Evolutionary conservation across 2,888 invertebrate genomes (phyloP).

Genomic region (Phyllotreta cruciferae): DNA sequence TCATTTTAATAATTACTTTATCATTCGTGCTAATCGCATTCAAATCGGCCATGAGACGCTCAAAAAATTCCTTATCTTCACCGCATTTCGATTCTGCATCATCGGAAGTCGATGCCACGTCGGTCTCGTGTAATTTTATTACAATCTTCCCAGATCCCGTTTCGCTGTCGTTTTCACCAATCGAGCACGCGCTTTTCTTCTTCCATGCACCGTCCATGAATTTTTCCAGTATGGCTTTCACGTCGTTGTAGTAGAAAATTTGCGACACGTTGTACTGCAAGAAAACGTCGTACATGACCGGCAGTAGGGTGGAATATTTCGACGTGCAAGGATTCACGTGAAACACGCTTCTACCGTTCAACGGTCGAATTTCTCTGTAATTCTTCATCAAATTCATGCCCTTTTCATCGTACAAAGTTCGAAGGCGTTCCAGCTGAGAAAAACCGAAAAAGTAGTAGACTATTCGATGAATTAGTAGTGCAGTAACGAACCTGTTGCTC

Average conservation of each 20-base stretch:
- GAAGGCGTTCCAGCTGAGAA: slow-evolving; percentile 64
- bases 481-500: slow-evolving; percentile 63
- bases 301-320: slow-evolving; percentile 63
- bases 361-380: slow-evolving; percentile 63
- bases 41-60: no score
- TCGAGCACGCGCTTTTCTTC: no score
- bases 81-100: neutral
- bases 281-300: slow-evolving; percentile 26
- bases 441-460: neutral
- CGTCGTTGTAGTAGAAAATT: slow-evolving; percentile 3
- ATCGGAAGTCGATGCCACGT: neutral
- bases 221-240: neutral
- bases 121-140: no score
- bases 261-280: slow-evolving; percentile 2
- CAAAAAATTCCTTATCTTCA: no score
- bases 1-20: no score
- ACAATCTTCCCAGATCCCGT: no score
- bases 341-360: slow-evolving; percentile 60
- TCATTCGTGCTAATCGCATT: no score
- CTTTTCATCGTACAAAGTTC: slow-evolving; percentile 61
- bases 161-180: no score
- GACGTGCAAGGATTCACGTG: slow-evolving; percentile 65
- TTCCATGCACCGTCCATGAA: neutral
- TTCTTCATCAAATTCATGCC: slow-evolving; percentile 63
- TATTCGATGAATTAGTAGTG: neutral